Conservation (phyloP, 2,888 invertebrate species). For the Sarcophaga caerulescens region DNA sequence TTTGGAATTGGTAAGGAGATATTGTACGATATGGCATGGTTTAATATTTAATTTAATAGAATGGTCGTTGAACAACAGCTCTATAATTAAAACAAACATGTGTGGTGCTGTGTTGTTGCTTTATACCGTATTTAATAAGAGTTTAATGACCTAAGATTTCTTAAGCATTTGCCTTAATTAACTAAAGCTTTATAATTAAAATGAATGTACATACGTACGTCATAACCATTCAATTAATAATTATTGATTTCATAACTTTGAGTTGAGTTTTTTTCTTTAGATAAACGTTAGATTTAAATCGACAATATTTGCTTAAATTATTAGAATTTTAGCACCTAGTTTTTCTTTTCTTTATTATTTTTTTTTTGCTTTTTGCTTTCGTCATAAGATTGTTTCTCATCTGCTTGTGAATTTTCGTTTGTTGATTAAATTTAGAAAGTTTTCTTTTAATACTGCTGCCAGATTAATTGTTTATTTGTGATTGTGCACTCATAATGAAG, state of each 20-base stretch:
- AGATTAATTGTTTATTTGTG: conserved; percentile 22
- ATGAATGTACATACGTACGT: not conserved
- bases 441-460: conserved; percentile 1
- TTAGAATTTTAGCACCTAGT: too few relatives aligned
- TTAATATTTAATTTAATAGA: too few relatives aligned
- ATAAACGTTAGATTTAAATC: too few relatives aligned
- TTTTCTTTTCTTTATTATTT: too few relatives aligned
- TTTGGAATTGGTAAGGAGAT: too few relatives aligned
- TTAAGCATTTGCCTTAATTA: too few relatives aligned
- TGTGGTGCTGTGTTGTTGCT: not conserved
- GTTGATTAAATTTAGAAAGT: conserved; percentile 22
- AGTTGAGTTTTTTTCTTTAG: too few relatives aligned
- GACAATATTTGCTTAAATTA: too few relatives aligned
- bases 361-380: too few relatives aligned
- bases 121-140: not conserved
- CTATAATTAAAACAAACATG: conserved; percentile 54
- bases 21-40: too few relatives aligned
- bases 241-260: conserved; percentile 1
- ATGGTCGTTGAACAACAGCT: conserved; percentile 56
- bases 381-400: conserved; percentile 13
- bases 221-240: not conserved
- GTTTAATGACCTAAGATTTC: conserved; percentile 32
- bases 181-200: not conserved
- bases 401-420: conserved; percentile 23
- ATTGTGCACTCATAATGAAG: too few relatives aligned